These are phyloP conservation scores for Cotesia typhae DNA, from an alignment of 1,140 invertebrate genomes.

Conservation along the genomic window DNA sequence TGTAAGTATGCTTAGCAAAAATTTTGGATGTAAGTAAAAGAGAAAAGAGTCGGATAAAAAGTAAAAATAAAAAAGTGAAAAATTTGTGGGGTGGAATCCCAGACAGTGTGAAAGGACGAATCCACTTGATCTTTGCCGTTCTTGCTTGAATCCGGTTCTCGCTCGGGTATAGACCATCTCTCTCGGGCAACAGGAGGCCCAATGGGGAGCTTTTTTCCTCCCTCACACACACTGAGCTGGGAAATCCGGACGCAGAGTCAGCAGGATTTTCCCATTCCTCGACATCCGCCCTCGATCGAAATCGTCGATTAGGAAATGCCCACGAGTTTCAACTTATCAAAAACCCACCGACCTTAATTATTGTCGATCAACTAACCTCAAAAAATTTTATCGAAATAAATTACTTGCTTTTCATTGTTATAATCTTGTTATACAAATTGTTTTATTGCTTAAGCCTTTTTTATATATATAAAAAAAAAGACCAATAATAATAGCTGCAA, in stretches of 20 bases:
- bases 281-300: conserved; percentile 21
- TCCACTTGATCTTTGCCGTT: conserved; percentile 32
- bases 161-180: background rate
- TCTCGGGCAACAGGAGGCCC: background rate
- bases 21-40: conserved; percentile 1
- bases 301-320: conserved; percentile 35
- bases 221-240: conserved; percentile 24
- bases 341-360: conserved; percentile 34
- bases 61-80: conserved; percentile 3
- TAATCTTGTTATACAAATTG: too few species aligned
- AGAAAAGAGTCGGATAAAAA: background rate
- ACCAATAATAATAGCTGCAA: too few species aligned
- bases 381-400: conserved; percentile 1
- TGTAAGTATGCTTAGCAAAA: too few species aligned
- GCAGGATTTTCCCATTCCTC: conserved; percentile 38
- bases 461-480: too few species aligned
- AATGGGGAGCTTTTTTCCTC: background rate
- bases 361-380: conserved; percentile 33
- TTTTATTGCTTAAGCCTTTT: too few species aligned
- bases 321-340: conserved; percentile 31
- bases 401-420: too few species aligned
- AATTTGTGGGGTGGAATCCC: conserved; percentile 14
- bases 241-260: conserved; percentile 40
- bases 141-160: conserved; percentile 22
- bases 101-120: conserved; percentile 32